Percentiles rank a stretch among this genome's conserved stretches.
Evolutionary conservation across 2,888 invertebrate species (phyloP).

Genomic region (Candidula unifasciata): DNA sequence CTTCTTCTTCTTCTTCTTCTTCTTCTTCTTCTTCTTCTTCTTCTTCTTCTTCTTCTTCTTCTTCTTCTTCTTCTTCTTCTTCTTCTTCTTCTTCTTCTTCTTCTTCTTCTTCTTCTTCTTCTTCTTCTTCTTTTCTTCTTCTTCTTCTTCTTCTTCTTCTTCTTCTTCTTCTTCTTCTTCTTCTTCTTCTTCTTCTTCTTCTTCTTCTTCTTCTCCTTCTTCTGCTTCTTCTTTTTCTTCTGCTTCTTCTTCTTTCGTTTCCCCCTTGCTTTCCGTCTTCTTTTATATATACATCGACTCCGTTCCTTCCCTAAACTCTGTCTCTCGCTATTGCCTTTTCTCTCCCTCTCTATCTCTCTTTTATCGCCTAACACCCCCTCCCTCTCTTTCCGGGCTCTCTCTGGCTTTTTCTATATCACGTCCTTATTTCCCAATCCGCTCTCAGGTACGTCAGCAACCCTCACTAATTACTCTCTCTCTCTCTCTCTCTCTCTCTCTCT

Average conservation of each 20-base stretch:
- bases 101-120: background rate
- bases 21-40: background rate
- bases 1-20: background rate
- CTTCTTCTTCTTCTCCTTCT: background rate
- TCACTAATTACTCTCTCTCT: no score
- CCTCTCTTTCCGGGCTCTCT: no score
- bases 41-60: constrained; percentile 5
- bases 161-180: background rate
- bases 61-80: constrained; percentile 1
- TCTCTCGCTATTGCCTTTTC: background rate
- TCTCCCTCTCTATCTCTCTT: background rate
- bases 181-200: constrained; percentile 4
- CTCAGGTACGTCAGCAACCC: no score
- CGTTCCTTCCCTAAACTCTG: background rate
- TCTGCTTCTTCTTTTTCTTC: background rate
- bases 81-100: background rate
- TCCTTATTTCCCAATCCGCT: no score
- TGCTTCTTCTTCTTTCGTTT: background rate
- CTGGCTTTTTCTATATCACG: no score
- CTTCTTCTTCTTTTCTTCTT: background rate
- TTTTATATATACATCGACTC: no score
- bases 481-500: no score
- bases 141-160: background rate
- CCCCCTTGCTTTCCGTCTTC: background rate
- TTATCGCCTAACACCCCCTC: no score